Evolutionary conservation across 2,888 invertebrate genomes (phyloP).

Genomic region (Lepidonotus clava): DNA sequence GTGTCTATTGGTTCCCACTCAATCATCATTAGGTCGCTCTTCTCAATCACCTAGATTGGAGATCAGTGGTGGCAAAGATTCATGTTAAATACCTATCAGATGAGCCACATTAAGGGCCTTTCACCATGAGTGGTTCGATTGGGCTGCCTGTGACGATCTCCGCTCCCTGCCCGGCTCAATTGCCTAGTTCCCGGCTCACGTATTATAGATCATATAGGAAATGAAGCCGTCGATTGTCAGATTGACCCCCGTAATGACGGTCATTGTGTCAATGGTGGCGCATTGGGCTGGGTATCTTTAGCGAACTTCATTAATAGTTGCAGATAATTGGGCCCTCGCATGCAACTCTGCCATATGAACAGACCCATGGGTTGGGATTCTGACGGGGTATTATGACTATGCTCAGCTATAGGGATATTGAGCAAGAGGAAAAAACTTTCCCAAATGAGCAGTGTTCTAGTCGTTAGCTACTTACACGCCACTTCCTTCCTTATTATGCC

Average conservation of each 20-base stretch:
- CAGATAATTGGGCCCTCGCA: background rate
- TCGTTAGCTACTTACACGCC: background rate
- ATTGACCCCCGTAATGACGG: constrained; percentile 2
- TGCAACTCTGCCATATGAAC: background rate
- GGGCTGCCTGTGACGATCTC: background rate
- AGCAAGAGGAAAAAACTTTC: too few relatives aligned
- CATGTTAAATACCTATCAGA: background rate
- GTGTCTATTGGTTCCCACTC: background rate
- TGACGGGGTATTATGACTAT: too few relatives aligned
- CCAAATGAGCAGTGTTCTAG: background rate
- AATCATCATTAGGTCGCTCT: background rate
- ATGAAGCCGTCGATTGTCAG: background rate
- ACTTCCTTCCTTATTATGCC: background rate
- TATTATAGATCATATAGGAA: constrained; percentile 7
- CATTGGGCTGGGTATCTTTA: background rate
- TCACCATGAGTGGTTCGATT: background rate
- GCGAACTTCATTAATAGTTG: background rate
- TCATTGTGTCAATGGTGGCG: constrained; percentile 19
- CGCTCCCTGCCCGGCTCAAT: background rate
- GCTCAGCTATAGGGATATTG: too few relatives aligned
- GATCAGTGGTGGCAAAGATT: background rate
- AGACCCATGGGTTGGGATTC: background rate
- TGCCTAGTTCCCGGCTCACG: background rate
- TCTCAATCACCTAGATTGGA: background rate
- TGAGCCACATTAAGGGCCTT: background rate